A percentile compares a stretch with the other conserved stretches of the same genome.
Conservation (phyloP, 2,113 vertebrate species). For the Aegotheles bennettii region DNA sequence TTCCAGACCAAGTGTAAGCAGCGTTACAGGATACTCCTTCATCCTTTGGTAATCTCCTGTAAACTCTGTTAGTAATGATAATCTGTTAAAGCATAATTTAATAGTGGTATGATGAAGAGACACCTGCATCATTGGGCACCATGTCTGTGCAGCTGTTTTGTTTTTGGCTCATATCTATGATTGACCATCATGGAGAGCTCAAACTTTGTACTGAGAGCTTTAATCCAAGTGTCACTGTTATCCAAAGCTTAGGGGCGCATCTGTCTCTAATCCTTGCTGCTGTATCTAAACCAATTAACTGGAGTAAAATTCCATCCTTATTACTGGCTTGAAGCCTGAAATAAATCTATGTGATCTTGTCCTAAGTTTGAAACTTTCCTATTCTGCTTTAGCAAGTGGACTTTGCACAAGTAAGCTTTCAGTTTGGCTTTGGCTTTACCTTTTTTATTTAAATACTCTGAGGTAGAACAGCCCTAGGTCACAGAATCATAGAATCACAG, state of each 20-base stretch:
- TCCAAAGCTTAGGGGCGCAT: constrained; percentile 28
- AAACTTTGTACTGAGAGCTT: background rate
- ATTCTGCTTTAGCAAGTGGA: background rate
- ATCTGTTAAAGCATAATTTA: background rate
- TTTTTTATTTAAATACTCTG: background rate
- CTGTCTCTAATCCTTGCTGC: constrained; percentile 42
- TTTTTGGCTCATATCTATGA: background rate
- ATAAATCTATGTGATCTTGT: constrained; percentile 9
- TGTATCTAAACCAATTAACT: constrained; percentile 63
- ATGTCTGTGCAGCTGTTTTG: fast-evolving
- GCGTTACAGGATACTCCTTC: background rate
- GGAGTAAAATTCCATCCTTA: constrained; percentile 49
- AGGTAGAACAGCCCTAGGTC: background rate
- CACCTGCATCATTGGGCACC: background rate
- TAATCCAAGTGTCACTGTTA: background rate
- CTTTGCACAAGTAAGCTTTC: background rate
- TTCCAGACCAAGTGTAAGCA: background rate
- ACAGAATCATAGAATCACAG: too few species aligned
- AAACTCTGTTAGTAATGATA: background rate
- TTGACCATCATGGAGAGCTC: background rate
- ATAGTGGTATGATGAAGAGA: background rate
- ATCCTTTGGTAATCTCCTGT: background rate
- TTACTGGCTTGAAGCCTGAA: constrained; percentile 25
- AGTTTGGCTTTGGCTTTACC: background rate
- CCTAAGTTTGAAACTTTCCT: constrained; percentile 13